Evolutionary conservation across 2,797 vertebrate genomes (phyloP), one percentile per base, ranked within the genome.

Genomic region (Myotis vivesi): DNA sequence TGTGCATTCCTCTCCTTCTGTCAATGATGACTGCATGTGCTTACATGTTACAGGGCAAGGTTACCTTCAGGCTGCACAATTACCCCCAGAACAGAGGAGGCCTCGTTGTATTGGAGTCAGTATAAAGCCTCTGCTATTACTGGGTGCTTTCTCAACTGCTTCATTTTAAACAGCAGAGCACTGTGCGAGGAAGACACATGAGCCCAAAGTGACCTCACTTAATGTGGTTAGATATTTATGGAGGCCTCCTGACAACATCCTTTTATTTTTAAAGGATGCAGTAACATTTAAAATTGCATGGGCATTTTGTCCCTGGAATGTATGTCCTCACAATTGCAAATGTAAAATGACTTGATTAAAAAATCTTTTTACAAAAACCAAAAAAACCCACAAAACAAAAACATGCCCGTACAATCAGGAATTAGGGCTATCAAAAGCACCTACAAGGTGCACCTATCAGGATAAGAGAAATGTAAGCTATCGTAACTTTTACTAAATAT

Each of bases 151-250:
- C 64, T 46, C 11, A 6, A 17, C 33, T 20, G 86, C 72, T 91
- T 85, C 76, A 41, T 81, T 96, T 92, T 41, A 94, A 81, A 87
- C 73, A 92, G 51, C 72, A 41, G 41, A 91, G 38, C 75, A 46
- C 80, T 91, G 41, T 89, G 66, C 80, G 28, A 87, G 30, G 57
- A 92, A 62, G 95, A 91, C 46, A 80, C 49, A 22, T 41, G 89
- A 76, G 76, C 55, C 94, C 87, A 68, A 87, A 87, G 77, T 94
- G 92, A 94, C 91, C 93, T 89, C n/a, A n/a, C 94, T 95, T 91
- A 62, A 68, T 89, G 62, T 8, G 8, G 53, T 75, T 73, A 90
- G 94, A 89, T 95, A 95, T 97, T 96, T 96, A 87, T 82, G 62
- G 93, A 95, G 55, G 87, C 30, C 49, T 94, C 83, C 73, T 76